Base-by-base conservation (phyloP, 1,140 invertebrate species). In the Bursaphelenchus mucronatus region DNA sequence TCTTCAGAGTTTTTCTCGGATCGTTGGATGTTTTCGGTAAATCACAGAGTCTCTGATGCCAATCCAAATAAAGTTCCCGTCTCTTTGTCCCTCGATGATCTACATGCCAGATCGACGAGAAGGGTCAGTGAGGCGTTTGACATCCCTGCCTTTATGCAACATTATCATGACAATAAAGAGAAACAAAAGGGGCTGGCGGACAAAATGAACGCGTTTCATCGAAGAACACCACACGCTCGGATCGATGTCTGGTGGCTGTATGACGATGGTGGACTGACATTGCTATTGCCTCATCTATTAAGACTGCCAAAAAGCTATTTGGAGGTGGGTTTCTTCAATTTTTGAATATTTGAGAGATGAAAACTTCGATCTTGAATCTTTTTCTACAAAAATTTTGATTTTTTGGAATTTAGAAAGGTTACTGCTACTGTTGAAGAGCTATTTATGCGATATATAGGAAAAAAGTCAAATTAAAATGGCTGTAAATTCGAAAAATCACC, bases 211-310 rank as follows among this genome's bases (percentile, higher is more conserved):
- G 30, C 15, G 7, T 68, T 68, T 55, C 53, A 68, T 43, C 53
- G 67, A 1, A 19, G 15, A n/a, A 43, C 78, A 44, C n/a, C 47
- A 15, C 75, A 71, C 63, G 90, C 90, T 15, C 89, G 87, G 0
- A 89, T 96, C 67, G 92, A 96, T 83, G 91, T 95, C 21, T 96
- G 91, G 90, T 95, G 92, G 92, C 82, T 95, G 51, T 95, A 93
- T 83, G 92, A 95, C 83, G 92, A 95, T 83, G 92, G 90, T 79
- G 90, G 90, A 86, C 79, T 69, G n/a, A 69, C 67, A 15, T 55
- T 68, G 15, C 50, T 68, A 39, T 53, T 68, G 9, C 67, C 67
- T 47, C 67, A 68, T 47, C 58, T 68, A 17, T 49, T 68, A 39
- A 19, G 67, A 11, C 41, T 68, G 13, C 67, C 67, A 17, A 67